phyloP scores from a whole-genome alignment of 2,113 vertebrate species.

The Equus przewalskii region DNA sequence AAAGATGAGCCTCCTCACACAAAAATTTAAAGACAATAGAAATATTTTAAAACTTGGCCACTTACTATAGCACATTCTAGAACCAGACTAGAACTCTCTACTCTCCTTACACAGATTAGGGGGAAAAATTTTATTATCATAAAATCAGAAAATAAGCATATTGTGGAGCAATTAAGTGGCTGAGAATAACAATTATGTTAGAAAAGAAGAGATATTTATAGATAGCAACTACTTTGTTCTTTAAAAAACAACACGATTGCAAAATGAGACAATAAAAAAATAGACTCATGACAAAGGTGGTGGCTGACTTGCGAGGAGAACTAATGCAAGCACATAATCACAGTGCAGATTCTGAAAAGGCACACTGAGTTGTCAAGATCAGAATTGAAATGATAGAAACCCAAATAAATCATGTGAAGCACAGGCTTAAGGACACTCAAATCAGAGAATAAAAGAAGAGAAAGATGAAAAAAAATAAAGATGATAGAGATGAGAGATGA shows the following conservation, averaged over 20 bases:
- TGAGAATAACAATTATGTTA: background rate
- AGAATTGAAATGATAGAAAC: background rate
- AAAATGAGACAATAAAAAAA: background rate
- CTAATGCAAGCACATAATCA: background rate
- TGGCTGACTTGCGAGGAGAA: background rate
- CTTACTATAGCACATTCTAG: background rate
- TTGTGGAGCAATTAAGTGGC: background rate
- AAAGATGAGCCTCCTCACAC: background rate
- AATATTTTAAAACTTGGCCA: background rate
- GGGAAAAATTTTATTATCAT: background rate
- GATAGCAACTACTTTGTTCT: background rate
- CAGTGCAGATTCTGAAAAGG: background rate
- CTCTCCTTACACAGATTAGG: background rate
- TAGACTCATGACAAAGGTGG: background rate
- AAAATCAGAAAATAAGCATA: background rate
- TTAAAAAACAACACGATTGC: background rate
- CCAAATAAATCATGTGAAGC: background rate
- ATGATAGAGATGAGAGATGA: no score
- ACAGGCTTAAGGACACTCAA: background rate
- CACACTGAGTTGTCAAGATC: background rate
- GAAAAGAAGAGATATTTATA: background rate
- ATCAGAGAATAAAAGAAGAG: background rate
- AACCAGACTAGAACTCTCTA: background rate
- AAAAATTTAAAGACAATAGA: background rate
- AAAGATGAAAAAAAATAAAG: background rate